Evolutionary conservation across 1,140 invertebrate species (phyloP), one percentile per base, ranked within the genome.

Genomic region (Asobara japonica): DNA sequence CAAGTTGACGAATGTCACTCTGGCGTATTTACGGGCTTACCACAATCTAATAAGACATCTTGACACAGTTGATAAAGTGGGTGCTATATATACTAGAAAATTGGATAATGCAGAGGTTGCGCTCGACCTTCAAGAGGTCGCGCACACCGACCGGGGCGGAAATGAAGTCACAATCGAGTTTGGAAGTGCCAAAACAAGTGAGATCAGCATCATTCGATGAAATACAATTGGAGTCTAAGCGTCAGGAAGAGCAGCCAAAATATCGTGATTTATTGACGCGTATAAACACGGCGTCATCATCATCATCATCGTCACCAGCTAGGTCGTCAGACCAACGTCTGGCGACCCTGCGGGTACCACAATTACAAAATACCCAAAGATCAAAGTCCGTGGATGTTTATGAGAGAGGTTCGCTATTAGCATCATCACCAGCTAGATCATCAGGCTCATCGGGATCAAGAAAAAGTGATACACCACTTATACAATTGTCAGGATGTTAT

Each of bases 141-240:
- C 90, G 93, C 73, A 95, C 94, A 68, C 94, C 94, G 31, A 96
- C 94, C 62, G 94, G 94, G 64, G 93, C 93, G 76, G 94, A 95
- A 85, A 95, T 95, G 94, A 95, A 95, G 89, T 94, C 93, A 69
- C 94, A 95, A 84, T 94, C 93, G 88, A 95, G 94, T 83, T 90
- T 96, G 70, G 94, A 95, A 84, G 94, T 95, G 69, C 94, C 94
- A 36, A 95, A 95, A 82, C 94, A 95, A 89, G 92, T 95, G 77
- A 84, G 86, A 67, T 95, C 94, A 41, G 94, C 94, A 38, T 95
- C 94, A 66, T 96, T 95, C 87, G 94, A 96, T 87, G 94, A 96
- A 87, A 95, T 95, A 81, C 93, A 95, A 81, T 82, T 95, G 78
- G 93, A 94, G 76, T 90, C 92, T 25, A 92, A 93, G 76, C 90